Conservation (phyloP, 2,113 vertebrate species). For the Lophochroa leadbeateri region DNA sequence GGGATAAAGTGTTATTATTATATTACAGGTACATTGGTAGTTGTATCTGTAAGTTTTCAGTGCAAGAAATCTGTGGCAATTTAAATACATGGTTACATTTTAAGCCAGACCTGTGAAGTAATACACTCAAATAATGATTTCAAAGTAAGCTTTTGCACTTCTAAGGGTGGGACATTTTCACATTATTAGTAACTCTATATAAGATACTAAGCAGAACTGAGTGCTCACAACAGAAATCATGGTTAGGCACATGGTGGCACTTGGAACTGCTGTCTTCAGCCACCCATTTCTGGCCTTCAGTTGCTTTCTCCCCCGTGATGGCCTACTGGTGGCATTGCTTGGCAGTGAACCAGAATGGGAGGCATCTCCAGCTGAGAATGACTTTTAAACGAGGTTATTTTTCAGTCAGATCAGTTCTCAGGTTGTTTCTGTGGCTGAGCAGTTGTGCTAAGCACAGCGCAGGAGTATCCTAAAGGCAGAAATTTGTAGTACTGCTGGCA, state of each 20-base stretch:
- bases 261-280: neutral
- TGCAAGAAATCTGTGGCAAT: neutral
- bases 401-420: neutral
- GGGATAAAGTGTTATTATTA: neutral
- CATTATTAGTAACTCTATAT: neutral
- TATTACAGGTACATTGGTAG: neutral
- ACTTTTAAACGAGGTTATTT: neutral
- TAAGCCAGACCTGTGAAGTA: neutral
- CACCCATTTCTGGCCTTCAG: neutral
- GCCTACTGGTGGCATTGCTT: neutral
- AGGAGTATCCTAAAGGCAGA: neutral
- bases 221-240: neutral
- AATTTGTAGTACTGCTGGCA: neutral
- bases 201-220: neutral
- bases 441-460: neutral
- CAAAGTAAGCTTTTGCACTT: neutral
- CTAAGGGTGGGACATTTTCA: neutral
- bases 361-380: neutral
- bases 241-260: neutral
- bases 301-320: neutral
- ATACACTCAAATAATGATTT: neutral
- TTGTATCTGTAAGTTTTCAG: neutral
- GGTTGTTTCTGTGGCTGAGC: neutral
- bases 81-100: neutral
- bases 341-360: neutral